Evolutionary conservation across 2,113 vertebrate genomes (phyloP).

Genomic region (Dunckerocampus dactyliophorus): DNA sequence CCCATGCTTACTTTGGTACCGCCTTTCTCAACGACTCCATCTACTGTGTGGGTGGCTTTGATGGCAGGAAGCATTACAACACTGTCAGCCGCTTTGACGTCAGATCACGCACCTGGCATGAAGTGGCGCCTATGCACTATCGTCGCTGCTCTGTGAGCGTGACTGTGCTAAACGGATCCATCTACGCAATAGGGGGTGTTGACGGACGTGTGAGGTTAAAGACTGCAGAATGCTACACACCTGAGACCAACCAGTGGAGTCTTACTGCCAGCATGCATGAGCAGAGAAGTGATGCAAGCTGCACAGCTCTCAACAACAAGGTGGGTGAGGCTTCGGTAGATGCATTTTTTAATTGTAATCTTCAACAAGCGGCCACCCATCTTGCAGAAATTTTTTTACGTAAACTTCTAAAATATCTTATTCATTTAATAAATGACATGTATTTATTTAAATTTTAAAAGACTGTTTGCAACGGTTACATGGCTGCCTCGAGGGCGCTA

Average conservation of each 20-base stretch:
- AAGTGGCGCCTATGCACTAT: slow-evolving; percentile 28
- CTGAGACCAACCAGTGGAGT: slow-evolving; percentile 40
- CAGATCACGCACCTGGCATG: slow-evolving; percentile 14
- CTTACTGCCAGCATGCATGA: slow-evolving; percentile 25
- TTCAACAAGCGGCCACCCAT: too few relatives aligned
- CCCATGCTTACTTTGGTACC: slow-evolving; percentile 20
- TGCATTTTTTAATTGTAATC: too few relatives aligned
- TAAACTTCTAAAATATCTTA: too few relatives aligned
- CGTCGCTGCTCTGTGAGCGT: slow-evolving; percentile 22
- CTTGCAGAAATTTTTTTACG: too few relatives aligned
- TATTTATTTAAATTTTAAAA: too few relatives aligned
- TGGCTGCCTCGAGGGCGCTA: too few relatives aligned
- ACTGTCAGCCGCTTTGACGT: slow-evolving; percentile 23
- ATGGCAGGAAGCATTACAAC: background rate
- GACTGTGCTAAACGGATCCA: slow-evolving; percentile 25
- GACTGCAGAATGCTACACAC: slow-evolving; percentile 31
- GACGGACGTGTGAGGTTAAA: background rate
- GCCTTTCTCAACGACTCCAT: slow-evolving; percentile 25
- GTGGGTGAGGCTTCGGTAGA: slow-evolving; percentile 44
- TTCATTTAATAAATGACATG: too few relatives aligned
- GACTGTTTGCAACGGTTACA: too few relatives aligned
- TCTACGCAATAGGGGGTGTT: slow-evolving; percentile 38
- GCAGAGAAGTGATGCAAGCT: slow-evolving; percentile 28
- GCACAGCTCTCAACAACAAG: slow-evolving; percentile 72
- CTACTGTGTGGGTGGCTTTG: slow-evolving; percentile 37